Evolutionary conservation across 1,140 invertebrate genomes (phyloP).

Genomic region (Plodia interpunctella): DNA sequence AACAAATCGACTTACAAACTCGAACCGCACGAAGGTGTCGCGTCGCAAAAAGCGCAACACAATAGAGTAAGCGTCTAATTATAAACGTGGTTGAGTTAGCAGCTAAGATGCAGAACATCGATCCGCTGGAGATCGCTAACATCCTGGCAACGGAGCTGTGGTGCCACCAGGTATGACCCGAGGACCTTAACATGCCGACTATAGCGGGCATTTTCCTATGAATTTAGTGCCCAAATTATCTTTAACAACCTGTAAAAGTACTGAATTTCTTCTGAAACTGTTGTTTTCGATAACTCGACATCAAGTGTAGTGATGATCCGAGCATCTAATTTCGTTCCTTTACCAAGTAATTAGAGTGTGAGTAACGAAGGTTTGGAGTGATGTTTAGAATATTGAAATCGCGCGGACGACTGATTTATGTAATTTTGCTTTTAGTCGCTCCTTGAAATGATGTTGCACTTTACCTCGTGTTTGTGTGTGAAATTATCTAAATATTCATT

Average conservation of each 20-base stretch:
- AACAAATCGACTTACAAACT: constrained; percentile 74
- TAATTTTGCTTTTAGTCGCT: constrained; percentile 27
- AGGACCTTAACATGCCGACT: constrained; percentile 3
- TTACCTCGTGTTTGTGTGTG: constrained; percentile 10
- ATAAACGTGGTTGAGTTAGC: constrained; percentile 64
- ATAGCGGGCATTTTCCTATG: constrained; percentile 15
- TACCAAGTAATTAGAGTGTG: constrained; percentile 17
- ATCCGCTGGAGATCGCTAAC: constrained; percentile 87
- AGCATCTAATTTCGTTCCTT: constrained; percentile 12
- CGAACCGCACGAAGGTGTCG: constrained; percentile 71
- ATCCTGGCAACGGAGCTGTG: constrained; percentile 88
- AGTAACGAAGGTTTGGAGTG: constrained; percentile 17
- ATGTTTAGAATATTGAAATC: constrained; percentile 33
- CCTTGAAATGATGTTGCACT: constrained; percentile 15
- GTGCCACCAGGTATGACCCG: constrained; percentile 82
- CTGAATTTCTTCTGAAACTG: not conserved
- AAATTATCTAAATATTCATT: not conserved
- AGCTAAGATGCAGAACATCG: constrained; percentile 78
- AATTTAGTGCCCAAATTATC: not conserved
- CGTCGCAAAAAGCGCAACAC: constrained; percentile 74
- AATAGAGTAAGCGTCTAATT: constrained; percentile 75
- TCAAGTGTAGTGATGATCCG: not conserved
- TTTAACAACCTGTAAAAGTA: not conserved
- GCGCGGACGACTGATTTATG: constrained; percentile 46
- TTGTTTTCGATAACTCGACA: constrained; percentile 1